Evolutionary conservation across 2,113 vertebrate genomes (phyloP), one percentile per base, ranked within the genome.

Genomic region (Microcebus griseorufus): DNA sequence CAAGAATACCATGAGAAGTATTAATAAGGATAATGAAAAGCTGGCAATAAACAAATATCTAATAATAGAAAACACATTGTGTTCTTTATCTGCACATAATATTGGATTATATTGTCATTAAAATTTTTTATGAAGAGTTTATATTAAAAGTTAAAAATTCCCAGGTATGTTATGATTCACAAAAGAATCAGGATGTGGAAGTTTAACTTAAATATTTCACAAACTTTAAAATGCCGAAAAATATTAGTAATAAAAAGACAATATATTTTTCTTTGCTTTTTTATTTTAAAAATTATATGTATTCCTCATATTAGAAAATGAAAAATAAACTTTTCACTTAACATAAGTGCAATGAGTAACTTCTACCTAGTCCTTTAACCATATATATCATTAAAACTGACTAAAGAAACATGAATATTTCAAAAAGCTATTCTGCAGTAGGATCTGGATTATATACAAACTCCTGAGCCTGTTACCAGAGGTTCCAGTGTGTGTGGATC

Each of bases 61-160:
- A 65, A 83, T 45, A 94, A 86, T 87, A 60, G 37, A 70, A 83
- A 84, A 27, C 45, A 87, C 27, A 76, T 81, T 93, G 6, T 55
- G 42, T 78, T 82, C 9, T 70, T 85, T 82, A 45, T 78, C 9
- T 76, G 20, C 3, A 27, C 39, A 75, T 83, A 67, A 84, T 85
- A 93, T 88, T 69, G 13, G 37, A 85, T 80, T 85, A 27, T 23
- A 42, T 55, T 80, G 8, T 65, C n/a, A 60, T 22, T 58, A 58
- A 73, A 5, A 12, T 37, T 45, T 42, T 81, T 94, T 48, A 48
- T 58, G 37, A 51, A 55, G 39, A 39, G 10, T 53, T 90, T 60
- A 90, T 92, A 82, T 83, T 62, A 62, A 76, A 94, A 72, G 14
- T 91, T 88, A 83, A 92, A 94, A 78, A 60, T 39, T 60, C 16